A percentile compares a stretch with the other conserved stretches of the same genome.
phyloP scores from a whole-genome alignment of 2,113 vertebrate genomes.

The Toxotes chatareus region DNA sequence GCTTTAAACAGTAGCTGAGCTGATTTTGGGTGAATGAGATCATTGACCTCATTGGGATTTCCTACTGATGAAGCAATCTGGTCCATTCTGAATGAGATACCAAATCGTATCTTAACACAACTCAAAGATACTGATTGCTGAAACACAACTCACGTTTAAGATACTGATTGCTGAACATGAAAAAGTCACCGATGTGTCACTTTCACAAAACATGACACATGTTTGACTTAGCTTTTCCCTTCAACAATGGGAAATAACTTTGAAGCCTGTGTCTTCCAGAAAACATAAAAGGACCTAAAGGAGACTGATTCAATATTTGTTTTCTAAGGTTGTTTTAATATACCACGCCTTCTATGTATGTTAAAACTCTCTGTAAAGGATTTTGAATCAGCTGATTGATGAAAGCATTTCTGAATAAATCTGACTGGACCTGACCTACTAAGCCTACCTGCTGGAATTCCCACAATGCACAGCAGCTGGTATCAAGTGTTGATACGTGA shows the following conservation, averaged over 20 bases:
- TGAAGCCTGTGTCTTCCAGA: background rate
- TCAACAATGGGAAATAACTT: background rate
- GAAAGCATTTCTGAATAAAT: background rate
- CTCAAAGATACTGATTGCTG: too few species aligned
- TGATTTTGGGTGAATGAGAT: background rate
- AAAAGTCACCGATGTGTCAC: background rate
- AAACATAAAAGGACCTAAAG: background rate
- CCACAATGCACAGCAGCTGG: conserved; percentile 34
- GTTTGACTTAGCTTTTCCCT: background rate
- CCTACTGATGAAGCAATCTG: background rate
- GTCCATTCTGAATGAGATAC: too few species aligned
- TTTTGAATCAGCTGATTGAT: background rate
- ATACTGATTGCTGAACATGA: too few species aligned
- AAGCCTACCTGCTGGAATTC: conserved; percentile 19
- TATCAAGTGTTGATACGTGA: conserved; percentile 62
- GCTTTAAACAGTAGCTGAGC: conserved; percentile 24
- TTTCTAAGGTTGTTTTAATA: too few species aligned
- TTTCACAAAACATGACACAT: background rate
- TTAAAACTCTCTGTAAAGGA: too few species aligned
- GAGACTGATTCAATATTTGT: too few species aligned
- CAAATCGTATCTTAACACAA: too few species aligned
- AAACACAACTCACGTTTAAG: too few species aligned
- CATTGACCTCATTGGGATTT: background rate
- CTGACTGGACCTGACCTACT: background rate
- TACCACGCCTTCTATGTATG: too few species aligned